Base-by-base conservation (phyloP, 2,888 invertebrate species). In the Sphaerolaimus hirsutus region DNA sequence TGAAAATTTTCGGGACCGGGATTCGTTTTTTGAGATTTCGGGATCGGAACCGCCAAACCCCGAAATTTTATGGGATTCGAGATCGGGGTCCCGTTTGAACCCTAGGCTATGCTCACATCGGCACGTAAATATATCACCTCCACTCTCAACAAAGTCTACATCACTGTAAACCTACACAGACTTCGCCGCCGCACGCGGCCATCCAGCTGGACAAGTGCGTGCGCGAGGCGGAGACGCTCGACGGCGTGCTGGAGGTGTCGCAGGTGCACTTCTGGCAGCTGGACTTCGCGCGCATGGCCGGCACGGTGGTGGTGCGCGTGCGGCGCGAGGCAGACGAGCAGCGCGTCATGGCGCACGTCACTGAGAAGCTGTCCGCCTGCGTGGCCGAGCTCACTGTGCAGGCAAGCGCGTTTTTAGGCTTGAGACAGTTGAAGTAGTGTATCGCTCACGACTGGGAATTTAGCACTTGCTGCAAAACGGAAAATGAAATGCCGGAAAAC, bases 201-300 rank as follows among this genome's bases (percentile, higher is more conserved):
- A 70, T 71, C 22, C 73, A 74, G 56, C 62, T 75, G 48, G 73
- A 75, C 60, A 70, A 72, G 59, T 71, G 71, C 46, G 57, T 75
- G 32, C 25, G 26, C 26, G 74, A 75, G 59, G 73, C 74, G 1
- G 68, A 73, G 35, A 72, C 72, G 14, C 65, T 75, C 44, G 74
- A 75, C 55, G 75, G 75, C 7, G 75, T 75, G 4, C 58, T 75
- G 23, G 75, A 75, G 58, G 71, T 75, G 54, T 62, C 72, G 50
- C 69, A 73, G 53, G 74, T 74, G 53, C 71, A 73, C 52, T 75
- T 75, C 57, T 75, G 75, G 75, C 74, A 72, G 5, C 60, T 74
- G 25, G 72, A 74, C 37, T 75, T 74, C 57, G 72, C 25, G 17
- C 41, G 37, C 2, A 22, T 37, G 71, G 69, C 69, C 50, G 72